Conservation (phyloP, 2,888 invertebrate genomes). For the Drosophila meridionalis region DNA sequence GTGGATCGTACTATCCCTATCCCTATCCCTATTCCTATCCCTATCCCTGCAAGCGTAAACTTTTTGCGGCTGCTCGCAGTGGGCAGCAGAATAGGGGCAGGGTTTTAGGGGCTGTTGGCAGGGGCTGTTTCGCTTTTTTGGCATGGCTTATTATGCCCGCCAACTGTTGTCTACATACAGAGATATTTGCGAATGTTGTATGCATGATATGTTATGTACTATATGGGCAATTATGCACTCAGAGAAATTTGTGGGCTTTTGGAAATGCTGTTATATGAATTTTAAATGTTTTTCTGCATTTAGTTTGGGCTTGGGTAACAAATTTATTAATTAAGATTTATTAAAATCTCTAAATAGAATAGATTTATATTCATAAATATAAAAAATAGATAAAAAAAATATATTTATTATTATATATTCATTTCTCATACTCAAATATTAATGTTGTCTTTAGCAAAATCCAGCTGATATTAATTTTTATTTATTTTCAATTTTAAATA, state of each 20-base stretch:
- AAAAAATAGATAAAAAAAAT: no score
- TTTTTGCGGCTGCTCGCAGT: constrained; percentile 59
- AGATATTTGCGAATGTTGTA: constrained; percentile 17
- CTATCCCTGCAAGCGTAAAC: constrained; percentile 45
- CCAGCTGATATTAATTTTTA: no score
- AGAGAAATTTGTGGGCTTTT: neutral
- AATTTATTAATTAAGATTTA: neutral
- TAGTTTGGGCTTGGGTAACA: neutral
- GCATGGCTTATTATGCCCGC: constrained; percentile 61
- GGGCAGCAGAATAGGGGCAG: no score
- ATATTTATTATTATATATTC: no score
- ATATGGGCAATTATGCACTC: constrained; percentile 23
- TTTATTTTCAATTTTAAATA: no score
- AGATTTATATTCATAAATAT: no score
- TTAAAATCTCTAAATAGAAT: no score
- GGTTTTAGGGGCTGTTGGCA: neutral
- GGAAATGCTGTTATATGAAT: neutral
- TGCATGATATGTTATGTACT: constrained; percentile 20
- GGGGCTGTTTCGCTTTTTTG: constrained; percentile 47
- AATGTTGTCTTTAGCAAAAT: no score
- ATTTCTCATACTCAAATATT: no score
- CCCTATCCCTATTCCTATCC: constrained; percentile 1
- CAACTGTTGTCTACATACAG: constrained; percentile 44
- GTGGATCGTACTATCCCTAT: neutral
- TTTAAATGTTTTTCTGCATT: neutral